These are phyloP conservation scores for Anoplolepis gracilipes DNA, from an alignment of 1,140 invertebrate species.

Conservation along the genomic window DNA sequence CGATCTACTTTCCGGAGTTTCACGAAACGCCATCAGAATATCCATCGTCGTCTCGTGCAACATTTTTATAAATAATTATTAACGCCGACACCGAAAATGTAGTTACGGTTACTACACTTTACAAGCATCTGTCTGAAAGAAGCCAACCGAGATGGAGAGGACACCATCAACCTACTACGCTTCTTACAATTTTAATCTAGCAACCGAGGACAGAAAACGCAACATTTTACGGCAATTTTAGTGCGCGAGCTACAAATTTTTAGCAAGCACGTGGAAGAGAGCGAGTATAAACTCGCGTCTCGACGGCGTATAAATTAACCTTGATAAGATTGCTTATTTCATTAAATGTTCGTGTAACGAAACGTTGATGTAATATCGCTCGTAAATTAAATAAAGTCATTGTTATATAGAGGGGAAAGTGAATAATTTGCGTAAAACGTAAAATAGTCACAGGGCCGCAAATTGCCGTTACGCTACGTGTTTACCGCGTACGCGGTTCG, in stretches of 20 bases:
- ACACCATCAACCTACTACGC: constrained; percentile 1
- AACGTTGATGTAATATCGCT: not conserved
- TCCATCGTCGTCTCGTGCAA: not conserved
- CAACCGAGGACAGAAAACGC: not conserved
- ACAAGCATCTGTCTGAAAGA: not conserved
- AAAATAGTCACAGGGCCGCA: not conserved
- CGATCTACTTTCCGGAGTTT: not conserved
- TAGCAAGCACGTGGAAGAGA: not conserved
- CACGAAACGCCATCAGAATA: not conserved
- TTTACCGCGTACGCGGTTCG: not conserved
- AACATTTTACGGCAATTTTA: constrained; percentile 1
- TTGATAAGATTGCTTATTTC: not conserved
- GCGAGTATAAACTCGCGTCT: not conserved
- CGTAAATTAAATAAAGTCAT: not conserved
- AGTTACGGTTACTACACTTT: not conserved
- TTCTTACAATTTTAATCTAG: constrained; percentile 52
- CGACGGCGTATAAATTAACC: not conserved
- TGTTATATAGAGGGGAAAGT: not conserved
- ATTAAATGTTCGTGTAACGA: not conserved
- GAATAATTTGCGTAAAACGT: not conserved
- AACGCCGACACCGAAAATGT: not conserved
- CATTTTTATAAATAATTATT: constrained; percentile 30
- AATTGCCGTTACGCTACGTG: constrained; percentile 39
- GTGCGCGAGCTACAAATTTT: not conserved
- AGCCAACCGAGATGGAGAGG: not conserved